A percentile compares a stretch with the other conserved stretches of the same genome.
phyloP scores from a whole-genome alignment of 2,113 vertebrate genomes.

The Ptilonorhynchus violaceus region DNA sequence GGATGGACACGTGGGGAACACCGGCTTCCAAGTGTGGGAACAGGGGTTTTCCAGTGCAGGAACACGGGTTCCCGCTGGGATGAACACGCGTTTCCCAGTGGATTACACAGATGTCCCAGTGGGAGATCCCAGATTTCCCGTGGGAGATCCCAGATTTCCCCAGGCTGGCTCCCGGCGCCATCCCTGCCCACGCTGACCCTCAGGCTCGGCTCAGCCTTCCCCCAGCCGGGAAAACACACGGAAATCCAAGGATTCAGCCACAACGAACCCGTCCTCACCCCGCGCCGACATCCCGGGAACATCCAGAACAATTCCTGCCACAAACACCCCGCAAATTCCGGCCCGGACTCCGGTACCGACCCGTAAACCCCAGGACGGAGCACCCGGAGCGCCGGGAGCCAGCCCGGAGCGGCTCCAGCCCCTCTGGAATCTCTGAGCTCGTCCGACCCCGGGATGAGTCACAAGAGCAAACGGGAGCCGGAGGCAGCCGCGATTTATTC shows the following conservation, averaged over 20 bases:
- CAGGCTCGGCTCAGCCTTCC: not conserved
- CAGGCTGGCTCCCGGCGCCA: not conserved
- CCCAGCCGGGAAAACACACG: rapidly evolving
- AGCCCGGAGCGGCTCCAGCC: not conserved
- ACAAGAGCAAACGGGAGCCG: not conserved
- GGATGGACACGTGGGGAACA: not conserved
- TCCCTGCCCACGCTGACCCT: rapidly evolving
- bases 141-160: not conserved
- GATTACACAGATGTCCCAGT: too few species aligned
- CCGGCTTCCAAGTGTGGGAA: not conserved
- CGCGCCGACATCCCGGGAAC: rapidly evolving
- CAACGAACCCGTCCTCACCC: not conserved
- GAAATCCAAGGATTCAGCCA: not conserved
- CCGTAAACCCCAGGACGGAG: not conserved
- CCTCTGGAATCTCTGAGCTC: not conserved
- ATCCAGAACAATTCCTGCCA: not conserved
- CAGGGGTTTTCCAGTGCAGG: not conserved
- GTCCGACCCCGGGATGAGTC: not conserved
- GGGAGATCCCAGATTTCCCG: not conserved
- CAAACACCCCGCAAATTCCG: not conserved
- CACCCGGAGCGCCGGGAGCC: not conserved
- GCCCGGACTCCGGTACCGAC: not conserved
- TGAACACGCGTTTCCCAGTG: not conserved
- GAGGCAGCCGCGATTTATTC: not conserved
- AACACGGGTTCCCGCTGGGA: not conserved